Base-by-base conservation (phyloP, 2,797 vertebrate genomes). In the Vireo griseus region DNA sequence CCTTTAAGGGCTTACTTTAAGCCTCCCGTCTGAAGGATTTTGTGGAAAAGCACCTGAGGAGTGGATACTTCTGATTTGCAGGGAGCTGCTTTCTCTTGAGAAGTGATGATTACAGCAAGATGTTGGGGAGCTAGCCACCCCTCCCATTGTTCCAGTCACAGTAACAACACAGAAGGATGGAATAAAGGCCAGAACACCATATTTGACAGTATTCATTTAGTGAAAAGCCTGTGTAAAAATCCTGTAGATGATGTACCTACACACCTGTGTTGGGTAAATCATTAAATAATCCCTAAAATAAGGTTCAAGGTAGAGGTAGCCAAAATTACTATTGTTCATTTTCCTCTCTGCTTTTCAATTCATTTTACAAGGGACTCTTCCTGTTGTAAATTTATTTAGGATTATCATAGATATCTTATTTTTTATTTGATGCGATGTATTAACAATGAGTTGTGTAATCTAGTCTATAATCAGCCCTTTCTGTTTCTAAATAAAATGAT, bases 1-100 rank as follows among this genome's bases (percentile, higher is more conserved):
- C 82, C 71, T 96, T 96, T 94, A 95, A 91, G 45, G 47, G 63
- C 58, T 97, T 96, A 90, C 77, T 93, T 92, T 96, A 95, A 96
- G 89, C 81, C 65, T 81, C 47, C 31, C 8, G 0, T 86, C 76
- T 51, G 54, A 94, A 85, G 92, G 92, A 94, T 94, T 96, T 96
- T 92, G 90, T 83, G 79, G 86, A 74, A 94, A 96, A 94, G 82
- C 94, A 96, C 92, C 94, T 94, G 94, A 96, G 76, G 33, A 86
- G 67, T 73, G 87, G 84, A 92, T 81, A 51, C 39, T 77, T 84
- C 63, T 94, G 80, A 78, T 95, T 92, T 91, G 18, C 61, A 94
- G 65, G 39, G 61, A 83, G 33, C 37, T 82, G 63, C 65, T 96
- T 97, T 96, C 75, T 59, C 93, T 74, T 67, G 50, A 67, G 45